phyloP scores from a whole-genome alignment of 2,888 invertebrate species.

The Lagria hirta region DNA sequence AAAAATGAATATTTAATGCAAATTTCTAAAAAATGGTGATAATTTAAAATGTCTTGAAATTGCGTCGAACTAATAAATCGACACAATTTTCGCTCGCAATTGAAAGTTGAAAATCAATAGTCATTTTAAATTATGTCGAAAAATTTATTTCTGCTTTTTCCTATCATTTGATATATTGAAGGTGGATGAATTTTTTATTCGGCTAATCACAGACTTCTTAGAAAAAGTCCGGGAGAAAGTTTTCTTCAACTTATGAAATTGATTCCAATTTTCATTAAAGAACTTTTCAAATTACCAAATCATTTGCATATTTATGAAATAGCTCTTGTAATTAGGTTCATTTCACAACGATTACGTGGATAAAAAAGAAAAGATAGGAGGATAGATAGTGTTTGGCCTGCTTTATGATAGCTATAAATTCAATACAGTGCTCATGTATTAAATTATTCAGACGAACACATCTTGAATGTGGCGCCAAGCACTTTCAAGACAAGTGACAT shows the following conservation, averaged over 20 bases:
- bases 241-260: conserved; percentile 18
- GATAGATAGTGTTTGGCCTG: too few species aligned
- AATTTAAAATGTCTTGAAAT: too few species aligned
- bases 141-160: conserved; percentile 15
- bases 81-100: conserved; percentile 14
- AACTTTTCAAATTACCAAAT: conserved; percentile 24
- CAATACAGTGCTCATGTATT: conserved; percentile 16
- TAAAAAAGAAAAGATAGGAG: too few species aligned
- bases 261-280: conserved; percentile 26
- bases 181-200: conserved; percentile 5
- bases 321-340: conserved; percentile 18
- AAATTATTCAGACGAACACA: conserved; percentile 22
- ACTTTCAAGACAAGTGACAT: conserved; percentile 17
- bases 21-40: too few species aligned
- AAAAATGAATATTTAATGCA: too few species aligned
- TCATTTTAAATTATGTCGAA: conserved; percentile 18
- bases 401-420: conserved; percentile 8
- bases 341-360: conserved; percentile 7
- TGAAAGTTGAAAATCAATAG: conserved; percentile 20
- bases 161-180: conserved; percentile 16
- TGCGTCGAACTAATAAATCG: conserved; percentile 24
- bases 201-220: conserved; percentile 1
- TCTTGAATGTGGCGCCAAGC: conserved; percentile 17
- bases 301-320: conserved; percentile 25
- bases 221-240: conserved; percentile 9